Evolutionary conservation across 2,888 invertebrate species (phyloP).

Genomic region (Syritta pipiens): DNA sequence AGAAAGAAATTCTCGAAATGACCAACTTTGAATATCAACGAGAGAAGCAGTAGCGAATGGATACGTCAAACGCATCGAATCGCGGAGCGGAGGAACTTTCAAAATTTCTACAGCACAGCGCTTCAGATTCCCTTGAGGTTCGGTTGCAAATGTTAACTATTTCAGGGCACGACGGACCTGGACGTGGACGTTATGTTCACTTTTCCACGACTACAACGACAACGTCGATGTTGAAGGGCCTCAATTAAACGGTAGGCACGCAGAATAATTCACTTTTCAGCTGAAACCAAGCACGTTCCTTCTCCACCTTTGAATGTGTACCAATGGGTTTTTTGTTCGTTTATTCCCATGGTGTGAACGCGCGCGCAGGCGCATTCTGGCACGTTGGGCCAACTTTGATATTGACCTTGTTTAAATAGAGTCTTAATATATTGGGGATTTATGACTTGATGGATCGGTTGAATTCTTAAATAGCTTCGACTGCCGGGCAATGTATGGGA

Average conservation of each 20-base stretch:
- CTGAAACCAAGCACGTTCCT: conserved; percentile 62
- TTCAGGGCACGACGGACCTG: conserved; percentile 67
- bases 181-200: no score
- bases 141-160: conserved; percentile 66
- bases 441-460: conserved; percentile 17
- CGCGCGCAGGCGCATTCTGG: conserved; percentile 71
- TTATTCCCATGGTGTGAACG: conserved; percentile 38
- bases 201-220: background rate
- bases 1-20: conserved; percentile 66
- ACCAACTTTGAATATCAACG: conserved; percentile 68
- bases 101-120: conserved; percentile 53
- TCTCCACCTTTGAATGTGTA: conserved; percentile 45
- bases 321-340: conserved; percentile 54
- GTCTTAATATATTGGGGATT: conserved; percentile 57
- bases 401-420: conserved; percentile 78
- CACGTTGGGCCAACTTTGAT: conserved; percentile 75
- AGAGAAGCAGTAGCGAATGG: conserved; percentile 20
- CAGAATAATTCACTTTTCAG: conserved; percentile 67
- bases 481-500: conserved; percentile 18
- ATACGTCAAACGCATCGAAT: conserved; percentile 57
- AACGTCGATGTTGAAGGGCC: conserved; percentile 45
- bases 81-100: conserved; percentile 53
- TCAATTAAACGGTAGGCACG: conserved; percentile 61
- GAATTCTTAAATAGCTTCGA: conserved; percentile 44
- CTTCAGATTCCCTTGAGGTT: conserved; percentile 55